Evolutionary conservation across 2,888 invertebrate species (phyloP).

Genomic region (Orthonychiurus folsomi): DNA sequence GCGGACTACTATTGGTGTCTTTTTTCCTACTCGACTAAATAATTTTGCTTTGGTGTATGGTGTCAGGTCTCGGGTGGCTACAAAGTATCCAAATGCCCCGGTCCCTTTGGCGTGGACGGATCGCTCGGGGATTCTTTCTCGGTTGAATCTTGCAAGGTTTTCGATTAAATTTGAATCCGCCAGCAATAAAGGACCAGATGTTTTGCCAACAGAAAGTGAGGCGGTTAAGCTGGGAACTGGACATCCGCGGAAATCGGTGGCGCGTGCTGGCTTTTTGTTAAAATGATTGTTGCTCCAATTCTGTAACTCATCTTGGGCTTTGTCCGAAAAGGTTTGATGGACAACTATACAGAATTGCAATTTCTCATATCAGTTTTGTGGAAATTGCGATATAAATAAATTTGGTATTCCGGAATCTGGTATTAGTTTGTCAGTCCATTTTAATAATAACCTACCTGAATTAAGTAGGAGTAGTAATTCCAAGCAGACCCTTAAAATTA

Average conservation of each 20-base stretch:
- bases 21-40: constrained; percentile 66
- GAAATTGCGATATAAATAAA: too few relatives aligned
- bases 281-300: too few relatives aligned
- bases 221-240: constrained; percentile 23
- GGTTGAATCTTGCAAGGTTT: constrained; percentile 71
- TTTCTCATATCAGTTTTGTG: too few relatives aligned
- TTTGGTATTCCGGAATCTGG: too few relatives aligned
- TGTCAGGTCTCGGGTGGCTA: constrained; percentile 75
- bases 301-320: too few relatives aligned
- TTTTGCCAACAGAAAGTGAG: constrained; percentile 66
- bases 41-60: constrained; percentile 69
- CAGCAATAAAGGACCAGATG: constrained; percentile 74
- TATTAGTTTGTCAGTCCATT: too few relatives aligned
- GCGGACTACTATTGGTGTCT: constrained; percentile 67
- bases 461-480: too few relatives aligned
- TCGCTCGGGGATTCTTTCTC: constrained; percentile 90
- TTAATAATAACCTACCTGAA: too few relatives aligned
- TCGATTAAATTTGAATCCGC: constrained; percentile 75
- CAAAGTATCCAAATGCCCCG: constrained; percentile 74
- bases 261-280: too few relatives aligned
- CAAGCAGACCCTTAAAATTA: too few relatives aligned
- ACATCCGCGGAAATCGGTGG: constrained; percentile 38
- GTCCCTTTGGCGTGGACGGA: constrained; percentile 74
- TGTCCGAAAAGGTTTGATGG: too few relatives aligned
- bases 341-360: too few relatives aligned